These are phyloP conservation scores for Enteromius radiatus DNA, from an alignment of 2,797 vertebrate species.

Conservation along the genomic window DNA sequence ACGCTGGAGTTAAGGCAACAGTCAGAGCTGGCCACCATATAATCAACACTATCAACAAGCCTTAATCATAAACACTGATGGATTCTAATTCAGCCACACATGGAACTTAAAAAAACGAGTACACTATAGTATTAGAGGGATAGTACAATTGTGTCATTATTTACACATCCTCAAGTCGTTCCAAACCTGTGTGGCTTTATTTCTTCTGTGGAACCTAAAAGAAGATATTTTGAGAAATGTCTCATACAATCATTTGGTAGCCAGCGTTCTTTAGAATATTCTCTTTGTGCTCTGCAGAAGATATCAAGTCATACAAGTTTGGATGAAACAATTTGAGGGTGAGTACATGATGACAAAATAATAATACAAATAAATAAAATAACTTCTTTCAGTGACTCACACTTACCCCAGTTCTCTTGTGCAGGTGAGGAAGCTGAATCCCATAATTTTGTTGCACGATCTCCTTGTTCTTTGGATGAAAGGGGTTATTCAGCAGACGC, in stretches of 20 bases:
- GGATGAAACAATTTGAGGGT: background rate
- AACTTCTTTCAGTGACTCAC: constrained; percentile 75
- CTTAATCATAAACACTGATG: constrained; percentile 59
- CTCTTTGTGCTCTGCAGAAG: background rate
- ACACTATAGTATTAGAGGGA: background rate
- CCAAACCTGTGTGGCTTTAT: background rate
- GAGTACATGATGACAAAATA: background rate
- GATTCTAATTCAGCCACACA: constrained; percentile 57
- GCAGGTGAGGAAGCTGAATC: constrained; percentile 77
- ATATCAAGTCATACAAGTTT: background rate
- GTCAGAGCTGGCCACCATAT: constrained; percentile 61
- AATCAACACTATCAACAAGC: constrained; percentile 78
- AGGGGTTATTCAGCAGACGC: constrained; percentile 76
- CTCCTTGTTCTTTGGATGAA: constrained; percentile 71
- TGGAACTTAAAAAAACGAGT: constrained; percentile 34
- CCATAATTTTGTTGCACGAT: constrained; percentile 72
- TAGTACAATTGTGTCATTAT: background rate
- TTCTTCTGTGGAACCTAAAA: background rate
- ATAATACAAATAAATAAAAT: background rate
- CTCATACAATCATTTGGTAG: background rate
- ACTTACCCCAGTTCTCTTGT: constrained; percentile 67
- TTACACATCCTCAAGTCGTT: background rate
- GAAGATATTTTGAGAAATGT: background rate
- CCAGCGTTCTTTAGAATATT: background rate
- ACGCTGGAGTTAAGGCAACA: constrained; percentile 73